A percentile compares a stretch with the other conserved stretches of the same genome.
Evolutionary conservation across 2,797 vertebrate genomes (phyloP).

Genomic region (Manis crassicaudata): DNA sequence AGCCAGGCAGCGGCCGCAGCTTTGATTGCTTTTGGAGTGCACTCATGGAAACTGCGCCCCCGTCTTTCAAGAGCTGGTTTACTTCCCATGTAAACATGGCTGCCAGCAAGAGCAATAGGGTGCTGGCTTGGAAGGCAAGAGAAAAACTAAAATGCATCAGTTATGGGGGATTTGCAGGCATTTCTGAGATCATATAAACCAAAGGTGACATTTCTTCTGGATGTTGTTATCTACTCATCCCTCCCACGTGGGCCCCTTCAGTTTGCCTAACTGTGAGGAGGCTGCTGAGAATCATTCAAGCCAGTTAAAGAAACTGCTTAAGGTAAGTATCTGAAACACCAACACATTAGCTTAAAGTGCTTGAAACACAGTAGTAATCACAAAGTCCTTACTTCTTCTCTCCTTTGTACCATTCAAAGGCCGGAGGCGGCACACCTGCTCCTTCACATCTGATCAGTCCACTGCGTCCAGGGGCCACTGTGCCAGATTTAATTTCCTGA

Average conservation of each 20-base stretch:
- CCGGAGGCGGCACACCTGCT: constrained; percentile 94
- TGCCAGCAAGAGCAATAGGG: constrained; percentile 31
- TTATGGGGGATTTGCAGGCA: background rate
- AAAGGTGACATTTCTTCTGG: constrained; percentile 44
- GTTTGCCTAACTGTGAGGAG: background rate
- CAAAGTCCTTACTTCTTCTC: constrained; percentile 95
- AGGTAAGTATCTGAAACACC: constrained; percentile 55
- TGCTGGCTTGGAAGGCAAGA: background rate
- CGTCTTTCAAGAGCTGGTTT: constrained; percentile 13
- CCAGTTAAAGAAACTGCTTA: constrained; percentile 56
- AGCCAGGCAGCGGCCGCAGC: background rate
- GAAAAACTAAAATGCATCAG: background rate
- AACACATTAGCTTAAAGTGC: constrained; percentile 52
- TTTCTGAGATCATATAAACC: constrained; percentile 43
- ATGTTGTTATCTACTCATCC: background rate
- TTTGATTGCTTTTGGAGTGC: background rate
- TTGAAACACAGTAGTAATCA: constrained; percentile 36
- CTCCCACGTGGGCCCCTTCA: background rate
- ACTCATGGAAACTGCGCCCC: background rate
- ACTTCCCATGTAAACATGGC: background rate
- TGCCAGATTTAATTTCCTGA: constrained; percentile 96
- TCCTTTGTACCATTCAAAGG: constrained; percentile 98
- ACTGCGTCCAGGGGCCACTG: constrained; percentile 92
- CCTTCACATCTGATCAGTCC: constrained; percentile 96
- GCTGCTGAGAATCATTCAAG: constrained; percentile 55